A percentile compares a stretch with the other conserved stretches of the same genome.
Evolutionary conservation across 2,888 invertebrate species (phyloP).

Genomic region (Teinopalpus imperialis): DNA sequence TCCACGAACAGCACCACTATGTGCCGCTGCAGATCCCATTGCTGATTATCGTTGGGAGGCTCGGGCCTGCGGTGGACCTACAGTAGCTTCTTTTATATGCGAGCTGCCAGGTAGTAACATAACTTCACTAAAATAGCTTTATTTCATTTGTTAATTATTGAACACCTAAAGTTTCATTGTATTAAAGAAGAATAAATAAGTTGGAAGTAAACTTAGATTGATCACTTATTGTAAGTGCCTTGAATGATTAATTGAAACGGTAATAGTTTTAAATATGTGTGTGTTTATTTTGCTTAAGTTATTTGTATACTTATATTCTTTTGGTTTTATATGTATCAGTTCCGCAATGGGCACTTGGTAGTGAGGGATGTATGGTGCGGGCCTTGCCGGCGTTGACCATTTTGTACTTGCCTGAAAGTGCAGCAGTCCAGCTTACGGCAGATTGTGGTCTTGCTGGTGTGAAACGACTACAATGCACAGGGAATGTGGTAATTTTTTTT

Average conservation of each 20-base stretch:
- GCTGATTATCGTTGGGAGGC: constrained; percentile 91
- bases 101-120: constrained; percentile 86
- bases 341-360: constrained; percentile 87
- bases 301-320: too few relatives aligned
- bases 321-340: too few relatives aligned
- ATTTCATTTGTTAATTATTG: too few relatives aligned
- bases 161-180: too few relatives aligned
- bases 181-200: too few relatives aligned
- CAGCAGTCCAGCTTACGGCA: constrained; percentile 87
- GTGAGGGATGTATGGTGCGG: constrained; percentile 86
- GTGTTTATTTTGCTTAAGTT: too few relatives aligned
- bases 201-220: too few relatives aligned
- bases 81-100: constrained; percentile 89
- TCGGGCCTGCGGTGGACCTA: constrained; percentile 88
- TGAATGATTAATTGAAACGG: too few relatives aligned
- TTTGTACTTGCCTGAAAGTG: constrained; percentile 88
- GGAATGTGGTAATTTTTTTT: constrained; percentile 82
- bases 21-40: constrained; percentile 88
- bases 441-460: constrained; percentile 89
- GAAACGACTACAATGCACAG: constrained; percentile 87
- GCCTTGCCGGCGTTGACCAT: constrained; percentile 88
- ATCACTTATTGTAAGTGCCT: too few relatives aligned
- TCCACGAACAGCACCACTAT: constrained; percentile 83
- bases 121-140: too few relatives aligned
- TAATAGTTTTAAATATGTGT: too few relatives aligned